Conservation (phyloP, 2,113 vertebrate genomes). For the Crotalus helleri region DNA sequence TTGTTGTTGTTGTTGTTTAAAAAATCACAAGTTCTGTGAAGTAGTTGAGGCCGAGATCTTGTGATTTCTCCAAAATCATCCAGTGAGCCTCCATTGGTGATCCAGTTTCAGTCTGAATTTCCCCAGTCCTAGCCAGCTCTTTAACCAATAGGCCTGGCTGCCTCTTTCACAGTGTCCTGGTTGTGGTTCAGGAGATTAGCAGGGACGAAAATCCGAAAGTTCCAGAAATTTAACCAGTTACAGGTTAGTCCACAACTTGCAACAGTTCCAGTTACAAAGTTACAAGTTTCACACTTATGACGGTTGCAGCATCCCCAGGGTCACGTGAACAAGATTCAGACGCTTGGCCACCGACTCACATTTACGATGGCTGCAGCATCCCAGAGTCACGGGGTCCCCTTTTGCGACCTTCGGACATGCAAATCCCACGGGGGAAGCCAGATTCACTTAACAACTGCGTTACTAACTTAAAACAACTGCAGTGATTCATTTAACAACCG, state of each 20-base stretch:
- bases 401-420: accelerated
- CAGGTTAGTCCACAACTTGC: not conserved
- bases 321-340: not conserved
- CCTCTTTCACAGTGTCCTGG: not conserved
- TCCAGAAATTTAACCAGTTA: not conserved
- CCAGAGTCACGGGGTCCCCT: not conserved
- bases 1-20: not conserved
- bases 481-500: not conserved
- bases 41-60: not conserved
- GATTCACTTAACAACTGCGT: not conserved
- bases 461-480: not conserved
- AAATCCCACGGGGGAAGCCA: not conserved
- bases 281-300: not conserved
- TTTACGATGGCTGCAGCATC: not conserved
- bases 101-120: not conserved
- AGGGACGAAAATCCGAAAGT: not conserved
- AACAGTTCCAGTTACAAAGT: not conserved
- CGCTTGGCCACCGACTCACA: not conserved
- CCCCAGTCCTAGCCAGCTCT: not conserved
- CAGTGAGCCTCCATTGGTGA: not conserved
- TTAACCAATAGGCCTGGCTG: not conserved
- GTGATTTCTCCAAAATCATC: not conserved
- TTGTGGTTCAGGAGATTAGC: not conserved
- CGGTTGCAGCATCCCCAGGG: not conserved
- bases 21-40: not conserved